Conservation (phyloP, 1,140 invertebrate species). For the Dufourea novaeangliae region DNA sequence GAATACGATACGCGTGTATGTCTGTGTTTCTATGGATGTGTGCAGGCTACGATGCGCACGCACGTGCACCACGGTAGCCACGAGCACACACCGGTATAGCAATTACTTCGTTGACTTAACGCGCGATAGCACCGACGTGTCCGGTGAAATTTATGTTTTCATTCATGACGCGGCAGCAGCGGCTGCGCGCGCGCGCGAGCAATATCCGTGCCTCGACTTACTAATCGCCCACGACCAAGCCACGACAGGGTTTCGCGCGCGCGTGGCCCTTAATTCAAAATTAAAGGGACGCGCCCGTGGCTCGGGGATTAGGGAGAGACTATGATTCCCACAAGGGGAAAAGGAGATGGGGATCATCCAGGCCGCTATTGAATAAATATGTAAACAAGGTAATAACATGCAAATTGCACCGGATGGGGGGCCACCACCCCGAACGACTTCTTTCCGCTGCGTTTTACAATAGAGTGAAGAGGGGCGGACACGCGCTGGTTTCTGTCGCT, state of each 20-base stretch:
- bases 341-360: constrained; percentile 32
- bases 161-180: constrained; percentile 53
- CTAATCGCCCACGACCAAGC: constrained; percentile 46
- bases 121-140: constrained; percentile 44
- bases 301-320: constrained; percentile 65
- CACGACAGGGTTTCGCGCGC: constrained; percentile 14
- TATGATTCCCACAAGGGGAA: constrained; percentile 63
- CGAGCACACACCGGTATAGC: constrained; percentile 17
- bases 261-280: constrained; percentile 70
- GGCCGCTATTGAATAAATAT: constrained; percentile 76
- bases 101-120: constrained; percentile 48
- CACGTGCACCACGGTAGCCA: constrained; percentile 29
- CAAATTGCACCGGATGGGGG: constrained; percentile 70
- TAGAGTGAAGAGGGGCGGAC: constrained; percentile 12
- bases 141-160: constrained; percentile 45
- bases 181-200: neutral
- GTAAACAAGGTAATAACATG: constrained; percentile 81
- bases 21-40: neutral
- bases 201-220: constrained; percentile 55
- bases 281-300: constrained; percentile 62
- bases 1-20: neutral
- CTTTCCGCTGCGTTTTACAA: constrained; percentile 32
- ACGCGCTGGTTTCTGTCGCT: constrained; percentile 13
- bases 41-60: neutral
- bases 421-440: neutral